Base-by-base conservation (phyloP, 2,113 vertebrate genomes). In the Actenoides lindsayi region DNA sequence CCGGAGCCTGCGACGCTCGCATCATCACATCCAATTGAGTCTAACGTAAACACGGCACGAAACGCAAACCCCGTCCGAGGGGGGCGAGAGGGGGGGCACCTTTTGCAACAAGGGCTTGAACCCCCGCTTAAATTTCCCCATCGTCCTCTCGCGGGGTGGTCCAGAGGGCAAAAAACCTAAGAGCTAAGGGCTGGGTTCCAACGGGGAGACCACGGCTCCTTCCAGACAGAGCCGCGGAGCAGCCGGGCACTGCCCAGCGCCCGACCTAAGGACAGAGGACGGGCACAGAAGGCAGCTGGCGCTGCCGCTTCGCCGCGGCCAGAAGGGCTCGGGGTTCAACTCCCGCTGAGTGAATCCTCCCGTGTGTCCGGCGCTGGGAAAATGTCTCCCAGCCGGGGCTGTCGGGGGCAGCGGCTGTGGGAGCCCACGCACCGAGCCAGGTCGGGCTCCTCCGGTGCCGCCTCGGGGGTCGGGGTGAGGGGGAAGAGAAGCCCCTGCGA, bases 121-220 rank as follows among this genome's bases (percentile, higher is more conserved):
- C 11, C 83, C 3, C 1, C 30, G 73, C 16, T 33, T 73, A 13
- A 28, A 69, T 48, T 16, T 20, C 53, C 68, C 79, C 1, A 0
- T 42, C 41, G 19, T 59, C 39, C 21, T 51, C 33, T 27, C 6
- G 21, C 2, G 2, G 12, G 6, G 39, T 25, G 31, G 31, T 27
- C 62, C 0, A 2, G 35, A 10, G 11, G 6, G 39, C 14, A 28
- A 18, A 10, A 28, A 42, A 4, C 3, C 20, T 17, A 8, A 13
- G 46, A 51, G 71, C 37, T 17, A 11, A 56, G 39, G 21, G 56
- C 44, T 83, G 19, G 2, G 35, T 75, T 57, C 42, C 65, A 21
- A 5, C 0, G 1, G 73, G 42, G 75, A 80, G 30, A 44, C 42
- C 4, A 4, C 39, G 24, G 74, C 48, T 73, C 14, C 51, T 54